Conservation (phyloP, 2,888 invertebrate species). For the Maniola hyperantus region DNA sequence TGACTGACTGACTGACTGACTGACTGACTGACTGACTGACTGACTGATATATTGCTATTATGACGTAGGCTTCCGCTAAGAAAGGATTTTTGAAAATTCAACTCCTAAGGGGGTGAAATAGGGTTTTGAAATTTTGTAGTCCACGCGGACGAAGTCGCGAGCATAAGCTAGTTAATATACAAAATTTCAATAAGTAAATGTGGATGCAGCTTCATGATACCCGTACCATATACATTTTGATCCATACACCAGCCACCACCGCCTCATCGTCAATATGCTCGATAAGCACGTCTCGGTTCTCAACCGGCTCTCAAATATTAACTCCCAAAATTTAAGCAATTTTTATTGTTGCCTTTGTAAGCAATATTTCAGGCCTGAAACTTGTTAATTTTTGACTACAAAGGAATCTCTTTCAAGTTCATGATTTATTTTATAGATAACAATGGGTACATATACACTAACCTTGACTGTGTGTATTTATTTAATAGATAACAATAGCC, state of each 20-base stretch:
- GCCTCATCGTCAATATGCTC: constrained; percentile 34
- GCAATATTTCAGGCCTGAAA: neutral
- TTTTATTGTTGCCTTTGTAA: constrained; percentile 14
- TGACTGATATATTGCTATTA: too few relatives aligned
- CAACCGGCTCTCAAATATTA: constrained; percentile 31
- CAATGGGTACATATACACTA: neutral
- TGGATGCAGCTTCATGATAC: constrained; percentile 20
- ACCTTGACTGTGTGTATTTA: too few relatives aligned
- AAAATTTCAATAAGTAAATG: neutral
- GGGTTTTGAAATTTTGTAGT: too few relatives aligned
- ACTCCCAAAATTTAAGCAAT: neutral
- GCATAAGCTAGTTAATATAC: too few relatives aligned
- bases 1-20: too few relatives aligned
- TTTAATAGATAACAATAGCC: too few relatives aligned
- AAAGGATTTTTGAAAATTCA: too few relatives aligned
- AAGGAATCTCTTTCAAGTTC: constrained; percentile 14
- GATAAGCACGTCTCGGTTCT: constrained; percentile 42
- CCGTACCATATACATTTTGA: neutral
- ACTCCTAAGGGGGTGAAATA: too few relatives aligned
- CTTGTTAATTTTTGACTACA: constrained; percentile 14
- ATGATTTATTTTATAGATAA: constrained; percentile 5
- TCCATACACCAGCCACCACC: constrained; percentile 12
- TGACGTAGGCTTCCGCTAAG: too few relatives aligned
- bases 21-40: too few relatives aligned
- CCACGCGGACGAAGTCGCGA: too few relatives aligned